A percentile compares a stretch with the other conserved stretches of the same genome.
Conservation (phyloP, 1,140 invertebrate genomes). For the Procambarus virginalis region DNA sequence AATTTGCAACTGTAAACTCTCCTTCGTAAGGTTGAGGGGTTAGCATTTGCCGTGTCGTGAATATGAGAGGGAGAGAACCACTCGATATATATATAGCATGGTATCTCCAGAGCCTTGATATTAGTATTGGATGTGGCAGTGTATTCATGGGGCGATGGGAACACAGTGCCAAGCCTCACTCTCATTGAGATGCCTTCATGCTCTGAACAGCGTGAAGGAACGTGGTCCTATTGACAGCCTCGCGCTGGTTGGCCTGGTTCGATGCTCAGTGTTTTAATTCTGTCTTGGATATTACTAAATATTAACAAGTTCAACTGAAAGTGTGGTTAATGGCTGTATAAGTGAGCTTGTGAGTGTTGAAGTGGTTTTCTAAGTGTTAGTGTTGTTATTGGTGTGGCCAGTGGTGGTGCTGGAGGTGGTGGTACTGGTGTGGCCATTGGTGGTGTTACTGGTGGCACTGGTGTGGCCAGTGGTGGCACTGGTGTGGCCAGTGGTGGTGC, state of each 20-base stretch:
- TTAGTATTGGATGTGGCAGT: not conserved
- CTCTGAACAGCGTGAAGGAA: not conserved
- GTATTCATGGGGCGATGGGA: not conserved
- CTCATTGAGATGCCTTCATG: not conserved
- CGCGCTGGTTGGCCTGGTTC: not conserved
- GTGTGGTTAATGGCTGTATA: not conserved
- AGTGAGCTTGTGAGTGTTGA: too few species aligned
- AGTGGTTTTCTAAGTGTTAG: too few species aligned
- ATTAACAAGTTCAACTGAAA: not conserved
- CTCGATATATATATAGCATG: not conserved
- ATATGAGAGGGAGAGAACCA: not conserved
- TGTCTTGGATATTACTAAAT: not conserved
- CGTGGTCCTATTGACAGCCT: not conserved
- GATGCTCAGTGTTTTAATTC: not conserved
- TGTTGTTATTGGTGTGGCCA: too few species aligned
- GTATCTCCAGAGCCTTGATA: not conserved
- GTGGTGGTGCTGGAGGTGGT: too few species aligned
- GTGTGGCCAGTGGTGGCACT: too few species aligned
- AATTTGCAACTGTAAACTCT: not conserved
- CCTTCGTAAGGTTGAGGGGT: too few species aligned
- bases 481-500: too few species aligned
- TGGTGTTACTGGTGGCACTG: too few species aligned
- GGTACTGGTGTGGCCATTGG: too few species aligned
- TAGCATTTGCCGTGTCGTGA: too few species aligned
- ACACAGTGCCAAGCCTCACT: not conserved